Evolutionary conservation across 2,888 invertebrate species (phyloP).

Genomic region (Abrostola triplasia): DNA sequence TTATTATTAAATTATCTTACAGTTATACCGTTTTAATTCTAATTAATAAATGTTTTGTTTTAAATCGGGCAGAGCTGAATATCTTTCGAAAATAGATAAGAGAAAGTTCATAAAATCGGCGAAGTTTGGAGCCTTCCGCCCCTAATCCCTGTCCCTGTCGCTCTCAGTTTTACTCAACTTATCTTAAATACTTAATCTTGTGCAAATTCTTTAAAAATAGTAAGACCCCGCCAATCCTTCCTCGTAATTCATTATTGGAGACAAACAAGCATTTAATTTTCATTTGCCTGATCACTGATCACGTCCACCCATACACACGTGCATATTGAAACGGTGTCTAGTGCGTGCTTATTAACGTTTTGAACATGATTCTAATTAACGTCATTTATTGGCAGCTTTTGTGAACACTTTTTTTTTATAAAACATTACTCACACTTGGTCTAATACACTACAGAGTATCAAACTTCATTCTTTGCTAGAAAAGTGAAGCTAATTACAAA

Average conservation of each 20-base stretch:
- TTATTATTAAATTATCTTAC: slow-evolving; percentile 48
- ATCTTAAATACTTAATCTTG: slow-evolving; percentile 62
- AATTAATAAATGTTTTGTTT: slow-evolving; percentile 58
- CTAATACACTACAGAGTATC: no score
- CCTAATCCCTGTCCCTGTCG: slow-evolving; percentile 69
- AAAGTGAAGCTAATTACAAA: no score
- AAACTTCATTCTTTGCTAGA: no score
- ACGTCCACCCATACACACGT: no score
- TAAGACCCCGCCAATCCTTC: not conserved
- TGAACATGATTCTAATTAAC: no score
- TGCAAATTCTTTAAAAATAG: slow-evolving; percentile 19
- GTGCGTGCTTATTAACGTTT: no score
- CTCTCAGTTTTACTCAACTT: slow-evolving; percentile 68
- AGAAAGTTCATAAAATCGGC: slow-evolving; percentile 69
- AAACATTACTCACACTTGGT: not conserved
- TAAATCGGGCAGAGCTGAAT: slow-evolving; percentile 51
- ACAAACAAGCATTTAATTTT: not conserved
- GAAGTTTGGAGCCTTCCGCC: slow-evolving; percentile 68
- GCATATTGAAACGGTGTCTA: no score
- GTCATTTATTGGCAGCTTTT: no score
- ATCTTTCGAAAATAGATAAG: slow-evolving; percentile 65
- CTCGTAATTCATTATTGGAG: not conserved
- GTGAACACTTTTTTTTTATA: not conserved
- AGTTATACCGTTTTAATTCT: slow-evolving; percentile 43
- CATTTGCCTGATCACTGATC: no score